Percentiles rank a stretch among this genome's conserved stretches.
These are phyloP conservation scores for Myopa tessellatipennis DNA, from an alignment of 2,888 invertebrate species.

Conservation along the genomic window DNA sequence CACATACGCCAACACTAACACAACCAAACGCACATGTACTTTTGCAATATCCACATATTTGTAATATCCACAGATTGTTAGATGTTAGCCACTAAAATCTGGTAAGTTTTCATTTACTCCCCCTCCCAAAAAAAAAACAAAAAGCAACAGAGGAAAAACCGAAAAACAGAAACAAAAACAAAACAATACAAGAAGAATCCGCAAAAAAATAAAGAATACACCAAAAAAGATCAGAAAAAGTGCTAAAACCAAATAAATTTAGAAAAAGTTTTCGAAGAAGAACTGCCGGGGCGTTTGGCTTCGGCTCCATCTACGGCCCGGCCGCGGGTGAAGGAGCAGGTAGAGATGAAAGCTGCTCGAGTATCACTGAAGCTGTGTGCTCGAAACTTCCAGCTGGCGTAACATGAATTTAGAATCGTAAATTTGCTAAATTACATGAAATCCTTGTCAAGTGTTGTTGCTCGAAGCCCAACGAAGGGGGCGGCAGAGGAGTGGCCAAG, in stretches of 20 bases:
- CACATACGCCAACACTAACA: constrained; percentile 1
- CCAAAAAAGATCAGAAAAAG: background rate
- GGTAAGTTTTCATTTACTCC: constrained; percentile 31
- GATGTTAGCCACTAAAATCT: background rate
- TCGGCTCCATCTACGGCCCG: background rate
- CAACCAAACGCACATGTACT: background rate
- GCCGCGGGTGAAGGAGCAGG: background rate
- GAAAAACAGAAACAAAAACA: constrained; percentile 2
- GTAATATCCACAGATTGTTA: constrained; percentile 11
- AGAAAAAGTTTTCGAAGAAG: background rate
- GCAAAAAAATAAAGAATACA: constrained; percentile 4
- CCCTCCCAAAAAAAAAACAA: background rate
- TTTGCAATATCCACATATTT: background rate
- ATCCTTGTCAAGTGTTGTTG: constrained; percentile 32
- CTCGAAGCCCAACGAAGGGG: background rate
- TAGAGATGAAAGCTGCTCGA: constrained; percentile 30
- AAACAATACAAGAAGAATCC: background rate
- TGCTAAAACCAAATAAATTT: constrained; percentile 5
- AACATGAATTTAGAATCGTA: constrained; percentile 39
- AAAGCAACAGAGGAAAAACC: background rate
- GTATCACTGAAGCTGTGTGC: constrained; percentile 23
- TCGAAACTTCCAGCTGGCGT: constrained; percentile 30
- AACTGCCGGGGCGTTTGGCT: background rate
- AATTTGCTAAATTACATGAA: constrained; percentile 40
- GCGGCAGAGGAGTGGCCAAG: background rate